These are phyloP conservation scores for Siphonodentalium dalli DNA, from an alignment of 2,888 invertebrate species.

Conservation along the genomic window DNA sequence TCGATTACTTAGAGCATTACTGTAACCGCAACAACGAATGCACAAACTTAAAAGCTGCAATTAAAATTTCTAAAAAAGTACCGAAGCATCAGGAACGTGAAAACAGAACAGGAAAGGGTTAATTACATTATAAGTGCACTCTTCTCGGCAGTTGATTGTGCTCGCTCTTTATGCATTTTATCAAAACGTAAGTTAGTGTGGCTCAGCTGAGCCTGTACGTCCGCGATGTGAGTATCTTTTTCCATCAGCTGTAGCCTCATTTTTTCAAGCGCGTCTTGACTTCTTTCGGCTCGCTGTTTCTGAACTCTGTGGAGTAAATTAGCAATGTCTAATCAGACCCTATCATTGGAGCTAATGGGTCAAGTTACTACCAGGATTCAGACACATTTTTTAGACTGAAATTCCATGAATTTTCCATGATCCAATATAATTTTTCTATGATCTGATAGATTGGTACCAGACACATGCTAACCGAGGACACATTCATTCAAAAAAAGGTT, in stretches of 20 bases:
- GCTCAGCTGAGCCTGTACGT: slow-evolving; percentile 49
- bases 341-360: too few relatives aligned
- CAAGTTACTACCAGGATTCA: too few relatives aligned
- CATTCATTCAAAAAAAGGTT: too few relatives aligned
- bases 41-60: too few relatives aligned
- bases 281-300: slow-evolving; percentile 58
- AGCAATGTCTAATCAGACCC: too few relatives aligned
- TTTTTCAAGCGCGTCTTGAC: slow-evolving; percentile 55
- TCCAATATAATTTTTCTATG: background rate
- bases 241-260: slow-evolving; percentile 53
- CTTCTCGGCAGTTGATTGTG: slow-evolving; percentile 47
- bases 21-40: too few relatives aligned
- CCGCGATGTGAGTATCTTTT: slow-evolving; percentile 49
- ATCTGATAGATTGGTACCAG: too few relatives aligned
- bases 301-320: slow-evolving; percentile 56
- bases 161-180: slow-evolving; percentile 49
- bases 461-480: background rate
- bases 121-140: slow-evolving; percentile 55
- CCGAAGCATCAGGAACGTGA: too few relatives aligned
- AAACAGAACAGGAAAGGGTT: background rate
- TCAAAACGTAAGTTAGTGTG: slow-evolving; percentile 41
- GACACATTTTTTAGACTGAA: too few relatives aligned
- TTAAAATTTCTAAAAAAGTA: too few relatives aligned
- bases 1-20: too few relatives aligned
- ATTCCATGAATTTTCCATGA: too few relatives aligned